Percentiles rank a stretch among this genome's conserved stretches.
phyloP scores from a whole-genome alignment of 1,140 invertebrate genomes.

The Procambarus virginalis region DNA sequence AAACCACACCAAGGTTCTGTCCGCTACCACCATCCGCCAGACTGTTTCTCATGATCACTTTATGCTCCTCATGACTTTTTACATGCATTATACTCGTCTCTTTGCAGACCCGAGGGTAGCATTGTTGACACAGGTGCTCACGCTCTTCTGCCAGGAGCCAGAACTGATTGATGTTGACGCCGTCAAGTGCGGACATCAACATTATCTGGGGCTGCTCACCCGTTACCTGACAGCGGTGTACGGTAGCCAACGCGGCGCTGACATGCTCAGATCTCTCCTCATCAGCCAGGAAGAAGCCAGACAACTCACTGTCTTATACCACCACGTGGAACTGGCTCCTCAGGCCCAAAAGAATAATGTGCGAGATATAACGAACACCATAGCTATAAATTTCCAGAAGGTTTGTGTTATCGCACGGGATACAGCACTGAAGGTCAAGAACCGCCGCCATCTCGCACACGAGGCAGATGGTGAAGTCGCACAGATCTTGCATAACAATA shows the following conservation, averaged over 20 bases:
- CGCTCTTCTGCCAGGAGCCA: background rate
- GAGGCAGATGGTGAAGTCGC: background rate
- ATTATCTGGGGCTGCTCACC: slow-evolving; percentile 2
- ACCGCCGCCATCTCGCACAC: background rate
- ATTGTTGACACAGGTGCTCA: background rate
- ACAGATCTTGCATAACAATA: too few relatives aligned
- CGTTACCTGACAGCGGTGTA: slow-evolving; percentile 15
- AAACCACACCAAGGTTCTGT: background rate
- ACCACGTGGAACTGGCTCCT: background rate
- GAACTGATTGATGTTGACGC: background rate
- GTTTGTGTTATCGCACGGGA: background rate
- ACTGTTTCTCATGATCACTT: slow-evolving; percentile 3
- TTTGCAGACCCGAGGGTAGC: slow-evolving; percentile 1
- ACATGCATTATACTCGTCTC: background rate
- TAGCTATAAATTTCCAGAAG: background rate
- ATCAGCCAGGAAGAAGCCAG: background rate
- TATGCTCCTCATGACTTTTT: slow-evolving; percentile 8
- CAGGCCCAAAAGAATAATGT: background rate
- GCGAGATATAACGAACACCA: background rate
- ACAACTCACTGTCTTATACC: background rate
- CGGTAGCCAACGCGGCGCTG: background rate
- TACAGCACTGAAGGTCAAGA: background rate
- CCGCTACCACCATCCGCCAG: background rate
- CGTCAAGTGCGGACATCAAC: background rate
- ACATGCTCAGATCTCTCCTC: background rate